Evolutionary conservation across 2,888 invertebrate genomes (phyloP).

Genomic region (Harpalus rubripes): DNA sequence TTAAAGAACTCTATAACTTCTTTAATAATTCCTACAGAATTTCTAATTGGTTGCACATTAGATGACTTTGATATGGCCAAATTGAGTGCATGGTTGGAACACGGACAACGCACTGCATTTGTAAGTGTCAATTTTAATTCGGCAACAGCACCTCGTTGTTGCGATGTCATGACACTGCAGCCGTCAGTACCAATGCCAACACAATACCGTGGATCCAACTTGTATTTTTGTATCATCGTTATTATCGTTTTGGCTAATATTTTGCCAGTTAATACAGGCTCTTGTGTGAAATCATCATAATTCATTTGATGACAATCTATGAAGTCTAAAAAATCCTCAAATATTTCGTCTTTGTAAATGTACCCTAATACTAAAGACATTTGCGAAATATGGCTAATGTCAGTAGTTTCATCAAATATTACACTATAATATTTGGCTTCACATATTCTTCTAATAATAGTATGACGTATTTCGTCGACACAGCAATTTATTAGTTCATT

Average conservation of each 20-base stretch:
- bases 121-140: not conserved
- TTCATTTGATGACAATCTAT: conserved; percentile 43
- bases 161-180: conserved; percentile 66
- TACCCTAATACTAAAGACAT: conserved; percentile 70
- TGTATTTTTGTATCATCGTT: no score
- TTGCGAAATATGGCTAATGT: conserved; percentile 69
- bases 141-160: not conserved
- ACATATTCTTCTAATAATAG: conserved; percentile 66
- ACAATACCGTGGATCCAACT: conserved; percentile 68
- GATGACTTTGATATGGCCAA: conserved; percentile 18
- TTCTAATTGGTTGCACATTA: not conserved
- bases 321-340: conserved; percentile 70
- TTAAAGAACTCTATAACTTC: conserved; percentile 18
- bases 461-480: conserved; percentile 69
- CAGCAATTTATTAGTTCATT: conserved; percentile 62
- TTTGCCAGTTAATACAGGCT: conserved; percentile 69
- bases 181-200: conserved; percentile 71
- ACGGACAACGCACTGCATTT: not conserved
- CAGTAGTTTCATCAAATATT: conserved; percentile 72
- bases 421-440: conserved; percentile 69
- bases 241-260: conserved; percentile 69
- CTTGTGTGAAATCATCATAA: conserved; percentile 61
- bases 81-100: conserved; percentile 27
- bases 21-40: conserved; percentile 14
- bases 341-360: conserved; percentile 66